A percentile compares a stretch with the other conserved stretches of the same genome.
Evolutionary conservation across 2,113 vertebrate species (phyloP).

Genomic region (Helogale parvula): DNA sequence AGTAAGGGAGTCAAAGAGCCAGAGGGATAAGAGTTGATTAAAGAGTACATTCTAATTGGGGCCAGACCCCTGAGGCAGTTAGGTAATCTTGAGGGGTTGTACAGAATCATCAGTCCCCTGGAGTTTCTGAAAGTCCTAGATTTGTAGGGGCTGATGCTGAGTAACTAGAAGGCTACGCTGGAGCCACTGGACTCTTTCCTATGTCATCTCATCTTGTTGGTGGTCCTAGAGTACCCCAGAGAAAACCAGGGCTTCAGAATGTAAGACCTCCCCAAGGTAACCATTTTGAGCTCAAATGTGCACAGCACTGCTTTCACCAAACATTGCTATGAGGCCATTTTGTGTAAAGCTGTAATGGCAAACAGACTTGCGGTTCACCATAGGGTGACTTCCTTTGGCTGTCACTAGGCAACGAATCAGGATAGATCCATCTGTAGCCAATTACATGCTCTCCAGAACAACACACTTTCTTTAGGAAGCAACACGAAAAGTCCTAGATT

Average conservation of each 20-base stretch:
- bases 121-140: not conserved
- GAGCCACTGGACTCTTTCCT: not conserved
- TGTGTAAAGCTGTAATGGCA: constrained; percentile 51
- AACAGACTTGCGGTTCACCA: constrained; percentile 64
- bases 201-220: not conserved
- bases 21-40: not conserved
- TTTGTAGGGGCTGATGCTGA: constrained; percentile 18
- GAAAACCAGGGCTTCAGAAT: not conserved
- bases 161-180: not conserved
- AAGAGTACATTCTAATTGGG: constrained; percentile 18
- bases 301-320: not conserved
- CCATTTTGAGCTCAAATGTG: constrained; percentile 28
- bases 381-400: constrained; percentile 56
- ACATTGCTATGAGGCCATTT: not conserved
- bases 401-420: constrained; percentile 67
- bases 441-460: constrained; percentile 58
- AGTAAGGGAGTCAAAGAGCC: not conserved
- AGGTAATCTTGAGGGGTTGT: not conserved
- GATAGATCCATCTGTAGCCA: constrained; percentile 54
- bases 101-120: not conserved
- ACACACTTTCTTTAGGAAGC: constrained; percentile 42
- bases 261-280: not conserved
- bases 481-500: not conserved
- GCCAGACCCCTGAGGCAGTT: not conserved
- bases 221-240: not conserved